Evolutionary conservation across 1,140 invertebrate genomes (phyloP).

Genomic region (Alviniconcha marisindica): DNA sequence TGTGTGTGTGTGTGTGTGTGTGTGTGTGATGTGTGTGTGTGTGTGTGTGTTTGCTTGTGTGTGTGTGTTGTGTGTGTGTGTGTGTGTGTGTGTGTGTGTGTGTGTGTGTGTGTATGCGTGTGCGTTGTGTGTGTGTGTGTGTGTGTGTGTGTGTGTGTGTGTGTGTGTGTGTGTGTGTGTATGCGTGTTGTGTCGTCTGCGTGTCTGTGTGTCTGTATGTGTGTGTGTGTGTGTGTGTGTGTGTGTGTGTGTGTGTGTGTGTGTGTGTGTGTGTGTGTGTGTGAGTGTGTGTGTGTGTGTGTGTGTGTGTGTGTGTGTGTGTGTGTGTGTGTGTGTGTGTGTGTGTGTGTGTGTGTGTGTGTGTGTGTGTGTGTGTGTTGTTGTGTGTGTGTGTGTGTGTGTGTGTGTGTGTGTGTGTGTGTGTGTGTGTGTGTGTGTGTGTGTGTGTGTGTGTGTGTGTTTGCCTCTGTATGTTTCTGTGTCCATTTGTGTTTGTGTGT

Average conservation of each 20-base stretch:
- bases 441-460: neutral
- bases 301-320: neutral
- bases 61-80: neutral
- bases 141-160: slow-evolving; percentile 5
- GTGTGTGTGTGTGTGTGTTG: neutral
- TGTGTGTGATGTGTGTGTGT: neutral
- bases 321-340: slow-evolving; percentile 9
- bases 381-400: slow-evolving; percentile 13
- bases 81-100: neutral
- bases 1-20: neutral
- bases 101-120: neutral
- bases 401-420: slow-evolving; percentile 6
- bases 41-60: neutral
- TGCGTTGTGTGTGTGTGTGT: neutral
- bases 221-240: neutral
- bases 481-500: neutral
- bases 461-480: neutral
- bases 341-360: slow-evolving; percentile 6
- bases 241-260: neutral
- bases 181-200: neutral
- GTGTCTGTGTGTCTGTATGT: neutral
- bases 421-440: neutral
- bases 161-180: slow-evolving; percentile 19
- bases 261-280: slow-evolving; percentile 4
- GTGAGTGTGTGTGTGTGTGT: slow-evolving; percentile 24